Percentiles rank a stretch among this genome's conserved stretches.
Conservation (phyloP, 2,797 vertebrate genomes). For the Sylvilagus floridanus region DNA sequence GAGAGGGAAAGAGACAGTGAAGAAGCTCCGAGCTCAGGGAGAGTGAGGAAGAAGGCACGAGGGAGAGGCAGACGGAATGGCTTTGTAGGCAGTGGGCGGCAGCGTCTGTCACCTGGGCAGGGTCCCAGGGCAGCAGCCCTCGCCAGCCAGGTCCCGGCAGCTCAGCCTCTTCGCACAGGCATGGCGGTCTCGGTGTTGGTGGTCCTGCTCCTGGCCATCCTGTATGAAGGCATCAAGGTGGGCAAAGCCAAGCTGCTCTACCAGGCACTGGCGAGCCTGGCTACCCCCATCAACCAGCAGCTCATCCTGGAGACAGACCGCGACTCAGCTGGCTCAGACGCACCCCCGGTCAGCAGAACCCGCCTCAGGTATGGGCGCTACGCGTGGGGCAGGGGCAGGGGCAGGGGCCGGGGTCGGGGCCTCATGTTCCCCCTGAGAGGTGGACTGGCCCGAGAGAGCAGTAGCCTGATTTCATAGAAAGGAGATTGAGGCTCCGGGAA, state of each 20-base stretch:
- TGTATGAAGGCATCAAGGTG: constrained; percentile 95
- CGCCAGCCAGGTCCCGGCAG: background rate
- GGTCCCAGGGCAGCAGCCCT: too few species aligned
- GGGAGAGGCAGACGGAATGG: background rate
- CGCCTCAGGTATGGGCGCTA: constrained; percentile 65
- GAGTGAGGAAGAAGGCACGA: background rate
- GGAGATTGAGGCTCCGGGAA: background rate
- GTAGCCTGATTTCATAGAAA: background rate
- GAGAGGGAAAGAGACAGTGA: background rate
- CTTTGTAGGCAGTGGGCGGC: background rate
- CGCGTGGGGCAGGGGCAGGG: background rate
- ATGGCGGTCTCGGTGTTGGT: constrained; percentile 93
- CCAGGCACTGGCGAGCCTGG: constrained; percentile 56
- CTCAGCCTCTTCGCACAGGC: constrained; percentile 86
- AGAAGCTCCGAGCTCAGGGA: background rate
- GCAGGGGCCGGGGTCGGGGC: background rate
- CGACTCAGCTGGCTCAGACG: background rate
- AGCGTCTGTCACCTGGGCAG: background rate
- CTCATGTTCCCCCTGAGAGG: constrained; percentile 58
- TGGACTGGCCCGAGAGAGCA: background rate
- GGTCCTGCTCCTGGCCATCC: constrained; percentile 92
- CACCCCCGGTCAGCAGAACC: background rate
- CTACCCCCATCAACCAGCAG: constrained; percentile 76
- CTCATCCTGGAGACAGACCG: constrained; percentile 58
- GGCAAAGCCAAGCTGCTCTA: constrained; percentile 90